Conservation (phyloP, 2,797 vertebrate species). For the Notolepis coatsorum region DNA sequence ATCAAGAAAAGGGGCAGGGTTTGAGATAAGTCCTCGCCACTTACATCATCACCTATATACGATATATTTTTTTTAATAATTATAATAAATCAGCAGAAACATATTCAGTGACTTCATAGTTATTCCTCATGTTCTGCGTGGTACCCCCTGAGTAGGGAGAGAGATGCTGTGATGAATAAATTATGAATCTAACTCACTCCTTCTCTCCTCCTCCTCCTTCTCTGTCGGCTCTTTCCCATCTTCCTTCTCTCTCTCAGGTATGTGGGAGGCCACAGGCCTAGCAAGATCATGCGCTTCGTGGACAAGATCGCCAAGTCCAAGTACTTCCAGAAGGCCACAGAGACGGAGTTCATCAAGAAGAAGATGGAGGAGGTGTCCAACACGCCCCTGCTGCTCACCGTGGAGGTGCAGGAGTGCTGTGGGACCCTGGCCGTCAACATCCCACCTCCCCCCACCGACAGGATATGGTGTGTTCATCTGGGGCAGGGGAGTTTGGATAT, state of each 20-base stretch:
- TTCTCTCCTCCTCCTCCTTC: conserved; percentile 39
- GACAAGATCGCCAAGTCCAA: conserved; percentile 99
- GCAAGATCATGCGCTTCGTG: conserved; percentile 99
- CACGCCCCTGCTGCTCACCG: conserved; percentile 95
- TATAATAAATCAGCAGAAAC: conserved; percentile 7
- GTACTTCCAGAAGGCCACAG: conserved; percentile 98
- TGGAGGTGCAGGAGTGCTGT: conserved; percentile 95
- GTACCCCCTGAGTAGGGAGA: conserved; percentile 75
- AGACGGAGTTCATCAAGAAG: conserved; percentile 99
- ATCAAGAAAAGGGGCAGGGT: no score
- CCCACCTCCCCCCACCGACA: conserved; percentile 96
- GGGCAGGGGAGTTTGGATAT: conserved; percentile 11
- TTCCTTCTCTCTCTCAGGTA: conserved; percentile 76
- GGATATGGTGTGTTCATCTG: conserved; percentile 89
- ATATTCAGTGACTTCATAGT: conserved; percentile 30
- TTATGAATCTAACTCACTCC: conserved; percentile 73
- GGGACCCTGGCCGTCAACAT: conserved; percentile 96
- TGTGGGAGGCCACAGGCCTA: conserved; percentile 91
- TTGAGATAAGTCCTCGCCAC: no score
- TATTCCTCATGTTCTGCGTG: conserved; percentile 38
- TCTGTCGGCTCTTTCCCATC: conserved; percentile 22
- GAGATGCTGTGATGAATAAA: conserved; percentile 81
- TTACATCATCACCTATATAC: conserved; percentile 2
- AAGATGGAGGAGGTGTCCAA: conserved; percentile 99
- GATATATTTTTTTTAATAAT: no score